phyloP scores from a whole-genome alignment of 2,888 invertebrate species.

The Meandrusa payeni region DNA sequence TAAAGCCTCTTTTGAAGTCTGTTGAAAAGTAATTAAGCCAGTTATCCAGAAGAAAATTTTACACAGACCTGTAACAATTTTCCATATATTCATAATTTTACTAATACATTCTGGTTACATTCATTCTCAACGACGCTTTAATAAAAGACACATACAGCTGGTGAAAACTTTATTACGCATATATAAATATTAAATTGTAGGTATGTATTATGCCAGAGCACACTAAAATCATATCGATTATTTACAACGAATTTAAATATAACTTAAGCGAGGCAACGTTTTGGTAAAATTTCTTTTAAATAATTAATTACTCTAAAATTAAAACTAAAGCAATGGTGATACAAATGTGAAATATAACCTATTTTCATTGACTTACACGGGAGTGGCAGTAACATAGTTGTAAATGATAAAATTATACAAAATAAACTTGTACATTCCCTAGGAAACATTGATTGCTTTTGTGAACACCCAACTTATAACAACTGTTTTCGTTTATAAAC shows the following conservation, averaged over 20 bases:
- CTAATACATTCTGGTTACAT: too few relatives aligned
- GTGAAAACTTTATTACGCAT: slow-evolving; percentile 70
- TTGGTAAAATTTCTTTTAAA: slow-evolving; percentile 74
- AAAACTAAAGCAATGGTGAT: slow-evolving; percentile 33
- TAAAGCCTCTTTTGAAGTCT: too few relatives aligned
- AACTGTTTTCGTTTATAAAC: slow-evolving; percentile 37
- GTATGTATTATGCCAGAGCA: slow-evolving; percentile 72
- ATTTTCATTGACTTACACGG: slow-evolving; percentile 17
- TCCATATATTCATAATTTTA: too few relatives aligned
- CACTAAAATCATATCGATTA: slow-evolving; percentile 61
- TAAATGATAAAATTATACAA: slow-evolving; percentile 28
- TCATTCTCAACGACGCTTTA: slow-evolving; percentile 1
- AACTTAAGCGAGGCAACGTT: slow-evolving; percentile 78
- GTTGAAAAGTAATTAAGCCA: too few relatives aligned
- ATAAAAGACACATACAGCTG: slow-evolving; percentile 42
- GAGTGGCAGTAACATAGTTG: slow-evolving; percentile 23
- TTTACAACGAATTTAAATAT: slow-evolving; percentile 63
- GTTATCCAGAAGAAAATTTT: too few relatives aligned
- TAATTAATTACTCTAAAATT: slow-evolving; percentile 49
- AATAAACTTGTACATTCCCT: slow-evolving; percentile 54
- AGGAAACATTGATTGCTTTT: slow-evolving; percentile 59
- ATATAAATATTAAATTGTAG: slow-evolving; percentile 38
- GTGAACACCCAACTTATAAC: slow-evolving; percentile 38
- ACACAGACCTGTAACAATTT: too few relatives aligned
- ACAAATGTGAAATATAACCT: slow-evolving; percentile 18